phyloP scores from a whole-genome alignment of 1,140 invertebrate species.

The Saccostrea echinata region DNA sequence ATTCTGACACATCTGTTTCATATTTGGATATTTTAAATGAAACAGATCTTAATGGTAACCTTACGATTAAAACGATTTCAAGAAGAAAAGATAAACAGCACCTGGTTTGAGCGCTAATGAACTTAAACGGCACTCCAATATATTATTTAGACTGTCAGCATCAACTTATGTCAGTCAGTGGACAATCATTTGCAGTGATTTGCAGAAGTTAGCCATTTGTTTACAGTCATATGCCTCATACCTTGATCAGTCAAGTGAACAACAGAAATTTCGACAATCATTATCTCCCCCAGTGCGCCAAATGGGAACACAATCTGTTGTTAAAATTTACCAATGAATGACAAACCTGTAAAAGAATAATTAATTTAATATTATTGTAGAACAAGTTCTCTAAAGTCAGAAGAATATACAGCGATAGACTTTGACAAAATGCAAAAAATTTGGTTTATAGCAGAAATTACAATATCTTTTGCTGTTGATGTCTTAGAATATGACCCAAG shows the following conservation, averaged over 20 bases:
- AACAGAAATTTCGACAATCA: slow-evolving; percentile 14
- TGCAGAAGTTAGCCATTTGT: slow-evolving; percentile 42
- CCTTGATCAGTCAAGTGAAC: slow-evolving; percentile 47
- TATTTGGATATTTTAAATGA: background rate
- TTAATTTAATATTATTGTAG: slow-evolving; percentile 17
- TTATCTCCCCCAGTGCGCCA: slow-evolving; percentile 11
- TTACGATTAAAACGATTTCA: slow-evolving; percentile 43
- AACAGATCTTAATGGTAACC: background rate
- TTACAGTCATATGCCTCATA: slow-evolving; percentile 45
- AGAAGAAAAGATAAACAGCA: slow-evolving; percentile 50
- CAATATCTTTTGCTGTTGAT: slow-evolving; percentile 24
- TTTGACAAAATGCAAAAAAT: slow-evolving; percentile 41
- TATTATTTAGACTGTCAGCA: slow-evolving; percentile 42
- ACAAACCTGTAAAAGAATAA: background rate
- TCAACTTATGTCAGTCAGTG: background rate
- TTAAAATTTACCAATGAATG: background rate
- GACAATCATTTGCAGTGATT: background rate
- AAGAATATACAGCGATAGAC: slow-evolving; percentile 20
- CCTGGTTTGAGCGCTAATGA: slow-evolving; percentile 31
- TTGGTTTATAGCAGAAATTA: slow-evolving; percentile 21
- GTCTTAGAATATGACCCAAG: slow-evolving; percentile 56
- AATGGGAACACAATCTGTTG: slow-evolving; percentile 15
- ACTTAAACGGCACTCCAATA: slow-evolving; percentile 39
- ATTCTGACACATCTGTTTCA: too few species aligned
- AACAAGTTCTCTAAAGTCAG: slow-evolving; percentile 23